Percentiles rank a stretch among this genome's conserved stretches.
phyloP scores from a whole-genome alignment of 2,797 vertebrate species.

The Loriculus beryllinus region DNA sequence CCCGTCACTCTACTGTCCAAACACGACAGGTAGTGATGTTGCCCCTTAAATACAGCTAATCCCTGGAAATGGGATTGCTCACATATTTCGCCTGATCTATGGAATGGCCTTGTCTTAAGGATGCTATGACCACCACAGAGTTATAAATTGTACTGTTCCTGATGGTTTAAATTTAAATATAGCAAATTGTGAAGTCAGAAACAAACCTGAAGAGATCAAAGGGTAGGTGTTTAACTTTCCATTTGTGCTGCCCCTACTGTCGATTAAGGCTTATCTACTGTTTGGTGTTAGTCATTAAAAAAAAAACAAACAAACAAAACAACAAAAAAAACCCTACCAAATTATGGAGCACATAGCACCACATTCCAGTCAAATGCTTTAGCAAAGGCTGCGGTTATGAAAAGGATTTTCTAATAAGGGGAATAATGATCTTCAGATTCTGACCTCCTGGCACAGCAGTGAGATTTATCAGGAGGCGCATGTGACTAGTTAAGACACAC shows the following conservation, averaged over 20 bases:
- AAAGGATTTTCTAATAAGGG: conserved; percentile 61
- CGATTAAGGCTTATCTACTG: conserved; percentile 54
- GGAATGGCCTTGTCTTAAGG: background rate
- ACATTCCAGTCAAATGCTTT: conserved; percentile 28
- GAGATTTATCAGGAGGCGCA: conserved; percentile 79
- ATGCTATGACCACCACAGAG: rapidly evolving
- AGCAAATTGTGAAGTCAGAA: background rate
- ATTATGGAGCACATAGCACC: background rate
- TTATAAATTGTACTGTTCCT: background rate
- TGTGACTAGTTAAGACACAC: conserved; percentile 80
- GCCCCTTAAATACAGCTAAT: background rate
- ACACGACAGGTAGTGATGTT: background rate
- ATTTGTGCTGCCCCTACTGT: conserved; percentile 46
- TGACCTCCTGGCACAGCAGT: conserved; percentile 75
- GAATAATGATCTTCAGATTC: conserved; percentile 74
- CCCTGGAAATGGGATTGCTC: background rate
- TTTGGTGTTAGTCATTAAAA: background rate
- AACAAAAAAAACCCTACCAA: no score
- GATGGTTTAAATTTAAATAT: background rate
- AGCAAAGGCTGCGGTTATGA: conserved; percentile 45
- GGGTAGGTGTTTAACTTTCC: conserved; percentile 53
- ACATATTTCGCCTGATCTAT: background rate
- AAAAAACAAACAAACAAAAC: background rate
- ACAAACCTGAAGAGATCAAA: background rate
- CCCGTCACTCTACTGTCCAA: background rate